Evolutionary conservation across 2,888 invertebrate species (phyloP).

Genomic region (Stegophylla sp.): DNA sequence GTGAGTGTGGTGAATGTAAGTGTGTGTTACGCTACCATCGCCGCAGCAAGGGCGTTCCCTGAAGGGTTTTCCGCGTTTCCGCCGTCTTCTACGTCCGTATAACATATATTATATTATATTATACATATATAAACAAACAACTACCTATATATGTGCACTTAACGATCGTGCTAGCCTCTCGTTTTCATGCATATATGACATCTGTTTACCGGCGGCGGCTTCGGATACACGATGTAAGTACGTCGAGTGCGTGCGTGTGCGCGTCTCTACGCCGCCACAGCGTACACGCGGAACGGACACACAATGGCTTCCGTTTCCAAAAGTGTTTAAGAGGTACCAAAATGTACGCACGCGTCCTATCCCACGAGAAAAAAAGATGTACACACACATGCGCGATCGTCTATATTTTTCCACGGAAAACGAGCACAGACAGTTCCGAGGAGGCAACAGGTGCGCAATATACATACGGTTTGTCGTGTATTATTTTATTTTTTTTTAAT

Average conservation of each 20-base stretch:
- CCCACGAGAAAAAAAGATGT: constrained; percentile 28
- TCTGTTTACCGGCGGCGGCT: constrained; percentile 37
- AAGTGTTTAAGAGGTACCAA: constrained; percentile 9
- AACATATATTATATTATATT: background rate
- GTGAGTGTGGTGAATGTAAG: background rate
- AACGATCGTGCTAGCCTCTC: background rate
- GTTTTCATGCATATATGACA: constrained; percentile 12
- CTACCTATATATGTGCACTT: too few species aligned
- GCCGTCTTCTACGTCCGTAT: background rate
- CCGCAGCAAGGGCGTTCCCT: constrained; percentile 35
- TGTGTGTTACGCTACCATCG: constrained; percentile 23
- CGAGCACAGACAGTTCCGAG: constrained; percentile 14
- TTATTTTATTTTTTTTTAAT: too few species aligned
- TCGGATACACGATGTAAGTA: too few species aligned
- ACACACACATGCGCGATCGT: background rate
- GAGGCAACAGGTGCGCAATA: constrained; percentile 45
- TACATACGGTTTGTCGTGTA: constrained; percentile 4
- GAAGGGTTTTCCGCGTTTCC: constrained; percentile 50
- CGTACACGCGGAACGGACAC: constrained; percentile 9
- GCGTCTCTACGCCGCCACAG: constrained; percentile 6
- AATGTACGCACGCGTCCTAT: background rate
- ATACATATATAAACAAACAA: background rate
- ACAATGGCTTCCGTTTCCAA: constrained; percentile 54
- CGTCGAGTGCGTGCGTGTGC: background rate
- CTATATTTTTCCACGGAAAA: constrained; percentile 7